Evolutionary conservation across 92 coral and sea anemone genomes (phyloP).

Genomic region (Parazoanthus darwini): DNA sequence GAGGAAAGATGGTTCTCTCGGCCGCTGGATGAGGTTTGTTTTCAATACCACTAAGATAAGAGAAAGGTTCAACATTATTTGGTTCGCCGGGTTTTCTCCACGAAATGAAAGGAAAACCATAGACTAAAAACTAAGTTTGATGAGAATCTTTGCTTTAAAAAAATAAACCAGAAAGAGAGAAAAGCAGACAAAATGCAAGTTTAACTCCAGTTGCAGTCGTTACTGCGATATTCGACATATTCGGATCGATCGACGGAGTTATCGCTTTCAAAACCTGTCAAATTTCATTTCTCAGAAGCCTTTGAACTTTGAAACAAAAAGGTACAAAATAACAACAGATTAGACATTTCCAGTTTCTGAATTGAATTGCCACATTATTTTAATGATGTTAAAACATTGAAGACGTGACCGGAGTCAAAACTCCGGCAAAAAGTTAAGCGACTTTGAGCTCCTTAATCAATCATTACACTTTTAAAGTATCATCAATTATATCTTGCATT

Average conservation of each 20-base stretch:
- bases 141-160: too few species aligned
- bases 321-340: neutral
- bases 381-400: neutral
- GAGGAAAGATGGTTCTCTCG: conserved; percentile 74
- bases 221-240: neutral
- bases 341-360: neutral
- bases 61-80: neutral
- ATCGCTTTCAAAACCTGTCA: neutral
- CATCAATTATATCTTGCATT: neutral
- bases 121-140: too few species aligned
- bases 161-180: neutral
- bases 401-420: too few species aligned
- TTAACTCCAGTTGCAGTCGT: neutral
- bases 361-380: neutral
- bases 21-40: conserved; percentile 68
- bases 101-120: neutral
- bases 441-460: neutral
- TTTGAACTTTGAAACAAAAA: neutral
- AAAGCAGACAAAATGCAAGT: too few species aligned
- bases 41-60: neutral
- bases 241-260: neutral
- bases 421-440: neutral
- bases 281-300: neutral
- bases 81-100: neutral
- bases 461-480: neutral